Base-by-base conservation (phyloP, 2,113 vertebrate genomes). In the Chaenogobius annularis region DNA sequence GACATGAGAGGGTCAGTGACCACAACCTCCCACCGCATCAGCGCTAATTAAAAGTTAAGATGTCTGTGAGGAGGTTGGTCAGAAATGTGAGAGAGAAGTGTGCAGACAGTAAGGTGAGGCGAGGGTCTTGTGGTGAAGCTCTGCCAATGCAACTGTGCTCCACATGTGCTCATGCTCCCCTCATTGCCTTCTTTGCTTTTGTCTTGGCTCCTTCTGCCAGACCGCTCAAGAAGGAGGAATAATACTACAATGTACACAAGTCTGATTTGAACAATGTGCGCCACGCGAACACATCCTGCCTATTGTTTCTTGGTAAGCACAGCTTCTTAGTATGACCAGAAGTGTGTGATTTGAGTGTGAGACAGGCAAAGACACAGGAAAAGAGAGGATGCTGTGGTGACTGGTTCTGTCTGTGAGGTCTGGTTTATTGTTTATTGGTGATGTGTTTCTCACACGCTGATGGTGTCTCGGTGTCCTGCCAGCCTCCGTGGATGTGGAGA, bases 101-200 rank as follows among this genome's bases (percentile, higher is more conserved):
- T 78, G 72, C 69, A 79, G 70, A 59, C 56, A 22, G 78, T 52
- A 68, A 46, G 66, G 54, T 77, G 74, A 69, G 78, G 63, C 78
- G 84, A 81, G 74, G 84, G 79, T 74, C 79, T 83, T 83, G 85
- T 86, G 84, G 85, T 87, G 84, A 77, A 86, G 75, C 75, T 84
- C 69, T 78, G 77, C 83, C 82, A 80, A 77, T 87, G 86, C 91
- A 92, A 93, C 91, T 94, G 92, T 85, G 88, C 70, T 80, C 90
- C 93, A 94, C 92, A 94, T 94, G 93, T 93, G 92, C 79, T 82
- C 78, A 72, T 72, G 61, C 84, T 86, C 75, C 63, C 68, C 72
- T 19, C 19, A 77, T 78, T 63, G 59, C 64, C 73, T 89, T 73
- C 75, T 78, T 26, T 62, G 76, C 81, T 75, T 82, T 79, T 75